Percentiles rank a stretch among this genome's conserved stretches.
Evolutionary conservation across 1,140 invertebrate species (phyloP).

Genomic region (Piezodorus guildinii): DNA sequence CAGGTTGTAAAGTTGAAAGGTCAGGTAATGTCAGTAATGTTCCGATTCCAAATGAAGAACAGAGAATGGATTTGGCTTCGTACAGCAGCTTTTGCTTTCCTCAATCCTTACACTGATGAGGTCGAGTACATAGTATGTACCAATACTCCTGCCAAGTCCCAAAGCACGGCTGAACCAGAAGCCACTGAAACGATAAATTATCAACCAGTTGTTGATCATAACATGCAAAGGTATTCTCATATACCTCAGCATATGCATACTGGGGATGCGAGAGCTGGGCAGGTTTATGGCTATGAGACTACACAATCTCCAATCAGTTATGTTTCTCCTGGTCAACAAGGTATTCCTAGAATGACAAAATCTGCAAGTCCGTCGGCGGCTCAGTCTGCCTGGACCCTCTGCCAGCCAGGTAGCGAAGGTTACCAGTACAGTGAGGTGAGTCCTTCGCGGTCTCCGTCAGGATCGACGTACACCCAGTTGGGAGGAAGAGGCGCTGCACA

Average conservation of each 20-base stretch:
- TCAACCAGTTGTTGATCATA: slow-evolving; percentile 59
- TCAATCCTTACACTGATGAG: slow-evolving; percentile 94
- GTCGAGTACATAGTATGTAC: slow-evolving; percentile 97
- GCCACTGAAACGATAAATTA: slow-evolving; percentile 32
- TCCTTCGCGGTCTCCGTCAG: slow-evolving; percentile 64
- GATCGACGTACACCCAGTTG: slow-evolving; percentile 75
- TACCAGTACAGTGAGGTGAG: slow-evolving; percentile 71
- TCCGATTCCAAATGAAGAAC: slow-evolving; percentile 87
- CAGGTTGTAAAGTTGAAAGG: slow-evolving; percentile 91
- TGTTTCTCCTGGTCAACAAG: slow-evolving; percentile 32
- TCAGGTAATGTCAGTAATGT: slow-evolving; percentile 89
- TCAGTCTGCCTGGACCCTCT: slow-evolving; percentile 41
- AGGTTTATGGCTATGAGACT: slow-evolving; percentile 18
- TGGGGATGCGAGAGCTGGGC: not conserved
- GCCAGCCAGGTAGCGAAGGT: slow-evolving; percentile 31
- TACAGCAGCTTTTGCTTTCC: slow-evolving; percentile 90
- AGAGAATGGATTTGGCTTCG: slow-evolving; percentile 90
- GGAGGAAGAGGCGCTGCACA: slow-evolving; percentile 37
- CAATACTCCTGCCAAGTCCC: slow-evolving; percentile 78
- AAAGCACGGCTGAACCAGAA: slow-evolving; percentile 25
- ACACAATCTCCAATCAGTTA: slow-evolving; percentile 23
- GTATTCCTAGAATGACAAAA: slow-evolving; percentile 52
- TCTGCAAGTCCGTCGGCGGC: slow-evolving; percentile 45
- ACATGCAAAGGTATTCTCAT: slow-evolving; percentile 43
- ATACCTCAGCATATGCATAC: slow-evolving; percentile 6